Conservation (phyloP, 2,797 vertebrate genomes). For the Leptodactylus fallax region DNA sequence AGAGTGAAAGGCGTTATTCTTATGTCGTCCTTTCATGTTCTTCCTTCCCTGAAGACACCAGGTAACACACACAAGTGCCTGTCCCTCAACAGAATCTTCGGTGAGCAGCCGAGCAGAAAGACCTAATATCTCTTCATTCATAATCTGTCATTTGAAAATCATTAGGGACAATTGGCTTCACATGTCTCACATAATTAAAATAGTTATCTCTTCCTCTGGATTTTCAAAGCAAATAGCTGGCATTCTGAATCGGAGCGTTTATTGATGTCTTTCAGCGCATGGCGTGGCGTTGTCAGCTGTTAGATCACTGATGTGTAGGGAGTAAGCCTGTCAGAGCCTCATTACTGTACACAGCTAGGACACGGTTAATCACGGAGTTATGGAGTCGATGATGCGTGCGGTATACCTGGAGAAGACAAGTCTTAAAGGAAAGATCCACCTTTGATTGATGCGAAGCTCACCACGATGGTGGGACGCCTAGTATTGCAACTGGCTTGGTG, state of each 20-base stretch:
- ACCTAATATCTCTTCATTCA: slow-evolving; percentile 89
- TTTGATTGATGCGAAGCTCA: neutral
- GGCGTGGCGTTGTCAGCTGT: slow-evolving; percentile 71
- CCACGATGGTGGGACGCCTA: neutral
- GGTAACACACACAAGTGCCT: slow-evolving; percentile 82
- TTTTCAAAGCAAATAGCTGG: slow-evolving; percentile 74
- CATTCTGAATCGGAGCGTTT: slow-evolving; percentile 75
- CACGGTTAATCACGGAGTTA: neutral
- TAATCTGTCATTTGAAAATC: slow-evolving; percentile 88
- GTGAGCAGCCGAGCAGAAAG: slow-evolving; percentile 88
- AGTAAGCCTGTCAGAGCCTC: slow-evolving; percentile 63
- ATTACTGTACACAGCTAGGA: slow-evolving; percentile 54
- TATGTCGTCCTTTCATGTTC: slow-evolving; percentile 75
- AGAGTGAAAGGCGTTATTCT: slow-evolving; percentile 69
- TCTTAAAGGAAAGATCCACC: neutral
- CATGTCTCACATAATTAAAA: slow-evolving; percentile 91
- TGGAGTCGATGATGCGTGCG: neutral
- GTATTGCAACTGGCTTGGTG: neutral
- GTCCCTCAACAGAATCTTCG: slow-evolving; percentile 82
- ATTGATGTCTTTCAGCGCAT: slow-evolving; percentile 76
- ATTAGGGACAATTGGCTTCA: slow-evolving; percentile 94
- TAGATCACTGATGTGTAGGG: slow-evolving; percentile 66
- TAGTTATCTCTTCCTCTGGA: slow-evolving; percentile 78
- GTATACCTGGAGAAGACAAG: neutral
- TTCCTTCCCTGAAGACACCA: slow-evolving; percentile 70